Evolutionary conservation across 2,888 invertebrate species (phyloP).

Genomic region (Drosophila austrosaltans): DNA sequence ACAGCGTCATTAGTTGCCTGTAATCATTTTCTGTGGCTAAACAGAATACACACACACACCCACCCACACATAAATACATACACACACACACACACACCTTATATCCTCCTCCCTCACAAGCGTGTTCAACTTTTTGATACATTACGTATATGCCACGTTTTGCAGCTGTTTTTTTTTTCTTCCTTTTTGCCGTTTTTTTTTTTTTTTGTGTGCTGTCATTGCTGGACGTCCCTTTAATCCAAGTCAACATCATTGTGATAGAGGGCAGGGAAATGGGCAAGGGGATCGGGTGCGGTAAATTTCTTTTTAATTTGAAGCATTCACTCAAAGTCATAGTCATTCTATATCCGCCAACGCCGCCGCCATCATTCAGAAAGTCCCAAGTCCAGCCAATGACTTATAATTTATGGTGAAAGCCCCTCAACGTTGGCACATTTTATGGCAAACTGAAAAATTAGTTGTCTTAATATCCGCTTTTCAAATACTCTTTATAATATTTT

Average conservation of each 20-base stretch:
- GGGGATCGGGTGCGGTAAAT: conserved; percentile 66
- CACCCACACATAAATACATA: not conserved
- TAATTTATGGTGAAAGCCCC: conserved; percentile 76
- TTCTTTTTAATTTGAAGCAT: conserved; percentile 81
- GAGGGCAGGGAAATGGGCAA: not conserved
- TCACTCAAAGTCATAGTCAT: conserved; percentile 81
- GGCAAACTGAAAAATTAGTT: conserved; percentile 30
- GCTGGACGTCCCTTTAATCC: conserved; percentile 33
- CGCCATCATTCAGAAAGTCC: conserved; percentile 11
- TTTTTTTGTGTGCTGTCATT: conserved; percentile 25
- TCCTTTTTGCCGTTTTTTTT: not conserved
- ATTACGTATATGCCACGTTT: conserved; percentile 51
- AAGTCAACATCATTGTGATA: conserved; percentile 33
- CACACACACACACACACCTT: conserved; percentile 7
- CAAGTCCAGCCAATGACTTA: conserved; percentile 74
- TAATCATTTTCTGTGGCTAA: conserved; percentile 71
- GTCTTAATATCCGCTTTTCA: conserved; percentile 28
- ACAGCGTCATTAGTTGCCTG: conserved; percentile 80
- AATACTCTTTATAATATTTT: not conserved
- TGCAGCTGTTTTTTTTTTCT: conserved; percentile 21
- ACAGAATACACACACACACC: conserved; percentile 4
- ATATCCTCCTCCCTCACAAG: conserved; percentile 16
- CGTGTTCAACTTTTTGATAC: conserved; percentile 62
- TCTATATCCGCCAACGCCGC: conserved; percentile 37
- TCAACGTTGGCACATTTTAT: conserved; percentile 60